Conservation (phyloP, 2,888 invertebrate genomes). For the Neoascia interrupta region DNA sequence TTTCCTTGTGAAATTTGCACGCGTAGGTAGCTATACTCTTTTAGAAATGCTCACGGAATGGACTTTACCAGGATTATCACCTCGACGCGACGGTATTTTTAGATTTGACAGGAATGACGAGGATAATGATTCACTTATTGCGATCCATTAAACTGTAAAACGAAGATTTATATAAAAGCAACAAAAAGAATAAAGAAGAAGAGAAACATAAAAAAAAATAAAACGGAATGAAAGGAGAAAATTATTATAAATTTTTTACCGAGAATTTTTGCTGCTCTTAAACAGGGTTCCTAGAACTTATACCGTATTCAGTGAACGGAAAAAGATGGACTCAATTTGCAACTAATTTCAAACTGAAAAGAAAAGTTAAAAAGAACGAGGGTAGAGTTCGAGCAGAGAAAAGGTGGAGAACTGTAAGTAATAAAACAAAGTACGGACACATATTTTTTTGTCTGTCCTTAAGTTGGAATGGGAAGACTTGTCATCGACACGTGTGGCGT, state of each 20-base stretch:
- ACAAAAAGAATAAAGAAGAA: neutral
- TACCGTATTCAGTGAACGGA: constrained; percentile 21
- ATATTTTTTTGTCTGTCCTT: neutral
- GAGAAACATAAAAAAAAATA: neutral
- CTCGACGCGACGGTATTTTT: constrained; percentile 20
- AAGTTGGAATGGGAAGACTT: neutral
- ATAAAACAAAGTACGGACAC: neutral
- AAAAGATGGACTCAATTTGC: constrained; percentile 59
- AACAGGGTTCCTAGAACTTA: neutral
- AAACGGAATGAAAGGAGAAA: no score
- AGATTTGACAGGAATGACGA: constrained; percentile 40
- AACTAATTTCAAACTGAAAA: constrained; percentile 45
- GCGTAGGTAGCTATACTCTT: neutral
- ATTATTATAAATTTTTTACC: neutral
- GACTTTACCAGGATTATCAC: constrained; percentile 19
- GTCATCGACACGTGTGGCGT: constrained; percentile 28
- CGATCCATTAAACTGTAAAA: constrained; percentile 63
- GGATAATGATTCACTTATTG: constrained; percentile 64
- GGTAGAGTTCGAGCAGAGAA: neutral
- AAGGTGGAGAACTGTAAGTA: constrained; percentile 1
- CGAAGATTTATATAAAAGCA: constrained; percentile 38
- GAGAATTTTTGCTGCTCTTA: neutral
- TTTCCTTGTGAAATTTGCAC: neutral
- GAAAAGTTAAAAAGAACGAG: neutral
- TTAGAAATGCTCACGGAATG: neutral